Percentiles rank a stretch among this genome's conserved stretches.
These are phyloP conservation scores for Nerophis lumbriciformis DNA, from an alignment of 2,113 vertebrate genomes.

Conservation along the genomic window DNA sequence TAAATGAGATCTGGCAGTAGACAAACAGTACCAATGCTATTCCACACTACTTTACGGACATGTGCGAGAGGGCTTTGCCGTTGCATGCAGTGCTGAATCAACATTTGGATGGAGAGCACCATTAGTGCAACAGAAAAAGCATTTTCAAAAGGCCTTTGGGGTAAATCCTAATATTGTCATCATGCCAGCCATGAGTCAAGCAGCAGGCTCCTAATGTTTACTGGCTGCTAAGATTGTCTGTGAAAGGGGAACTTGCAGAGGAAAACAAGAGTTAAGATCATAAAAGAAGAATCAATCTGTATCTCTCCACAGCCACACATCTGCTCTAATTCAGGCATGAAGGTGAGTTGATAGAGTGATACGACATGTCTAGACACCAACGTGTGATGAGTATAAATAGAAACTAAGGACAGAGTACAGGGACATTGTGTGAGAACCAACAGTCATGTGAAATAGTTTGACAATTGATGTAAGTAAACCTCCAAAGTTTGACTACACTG, in stretches of 20 bases:
- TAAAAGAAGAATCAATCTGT: background rate
- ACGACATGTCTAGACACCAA: background rate
- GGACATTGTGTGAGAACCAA: too few species aligned
- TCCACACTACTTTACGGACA: background rate
- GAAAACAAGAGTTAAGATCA: background rate
- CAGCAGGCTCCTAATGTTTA: background rate
- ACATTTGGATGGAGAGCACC: background rate
- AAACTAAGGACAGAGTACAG: background rate
- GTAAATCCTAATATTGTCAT: background rate
- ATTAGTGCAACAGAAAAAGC: too few species aligned
- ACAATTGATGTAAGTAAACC: too few species aligned
- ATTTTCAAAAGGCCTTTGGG: background rate
- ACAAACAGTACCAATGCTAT: background rate
- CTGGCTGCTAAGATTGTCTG: background rate
- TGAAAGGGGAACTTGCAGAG: background rate
- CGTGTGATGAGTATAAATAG: background rate
- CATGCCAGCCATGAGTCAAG: background rate
- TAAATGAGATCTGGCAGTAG: background rate
- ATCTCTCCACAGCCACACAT: background rate
- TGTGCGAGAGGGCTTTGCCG: background rate
- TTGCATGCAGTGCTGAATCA: background rate
- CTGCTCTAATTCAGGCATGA: background rate
- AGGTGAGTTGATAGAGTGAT: background rate
- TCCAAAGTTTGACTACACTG: too few species aligned
- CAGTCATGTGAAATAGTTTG: too few species aligned